These are phyloP conservation scores for Cephus sareptanus DNA, from an alignment of 2,888 invertebrate genomes.

Conservation along the genomic window DNA sequence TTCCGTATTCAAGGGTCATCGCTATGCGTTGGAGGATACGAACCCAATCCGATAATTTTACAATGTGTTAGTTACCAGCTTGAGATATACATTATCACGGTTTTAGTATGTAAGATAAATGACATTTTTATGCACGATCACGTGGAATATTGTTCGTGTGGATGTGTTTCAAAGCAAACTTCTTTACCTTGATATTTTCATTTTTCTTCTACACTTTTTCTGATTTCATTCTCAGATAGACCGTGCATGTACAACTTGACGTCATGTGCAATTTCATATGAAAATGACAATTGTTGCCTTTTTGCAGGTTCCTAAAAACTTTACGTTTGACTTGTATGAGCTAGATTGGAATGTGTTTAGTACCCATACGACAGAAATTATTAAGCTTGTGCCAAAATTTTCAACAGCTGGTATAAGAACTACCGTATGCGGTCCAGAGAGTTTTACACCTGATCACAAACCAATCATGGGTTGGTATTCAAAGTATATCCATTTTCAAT, in stretches of 20 bases:
- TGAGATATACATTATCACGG: background rate
- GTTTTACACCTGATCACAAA: slow-evolving; percentile 92
- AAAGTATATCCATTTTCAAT: background rate
- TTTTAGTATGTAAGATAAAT: too few species aligned
- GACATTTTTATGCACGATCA: too few species aligned
- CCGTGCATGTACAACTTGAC: background rate
- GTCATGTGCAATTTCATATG: background rate
- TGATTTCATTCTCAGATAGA: background rate
- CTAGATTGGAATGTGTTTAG: slow-evolving; percentile 89
- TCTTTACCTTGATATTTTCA: background rate
- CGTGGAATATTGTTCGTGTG: too few species aligned
- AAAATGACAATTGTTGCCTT: slow-evolving; percentile 7
- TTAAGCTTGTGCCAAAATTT: slow-evolving; percentile 80
- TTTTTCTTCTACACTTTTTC: background rate
- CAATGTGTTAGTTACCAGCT: slow-evolving; percentile 71
- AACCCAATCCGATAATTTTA: slow-evolving; percentile 83
- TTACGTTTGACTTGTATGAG: slow-evolving; percentile 87
- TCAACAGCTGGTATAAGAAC: slow-evolving; percentile 82
- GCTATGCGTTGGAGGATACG: slow-evolving; percentile 89
- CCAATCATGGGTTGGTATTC: slow-evolving; percentile 77
- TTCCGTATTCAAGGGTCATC: slow-evolving; percentile 86
- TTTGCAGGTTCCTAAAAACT: slow-evolving; percentile 76
- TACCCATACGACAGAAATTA: slow-evolving; percentile 78
- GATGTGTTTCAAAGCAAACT: too few species aligned
- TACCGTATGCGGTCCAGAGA: slow-evolving; percentile 91